Conservation (phyloP, 2,797 vertebrate genomes). For the Gallinago stenura region DNA sequence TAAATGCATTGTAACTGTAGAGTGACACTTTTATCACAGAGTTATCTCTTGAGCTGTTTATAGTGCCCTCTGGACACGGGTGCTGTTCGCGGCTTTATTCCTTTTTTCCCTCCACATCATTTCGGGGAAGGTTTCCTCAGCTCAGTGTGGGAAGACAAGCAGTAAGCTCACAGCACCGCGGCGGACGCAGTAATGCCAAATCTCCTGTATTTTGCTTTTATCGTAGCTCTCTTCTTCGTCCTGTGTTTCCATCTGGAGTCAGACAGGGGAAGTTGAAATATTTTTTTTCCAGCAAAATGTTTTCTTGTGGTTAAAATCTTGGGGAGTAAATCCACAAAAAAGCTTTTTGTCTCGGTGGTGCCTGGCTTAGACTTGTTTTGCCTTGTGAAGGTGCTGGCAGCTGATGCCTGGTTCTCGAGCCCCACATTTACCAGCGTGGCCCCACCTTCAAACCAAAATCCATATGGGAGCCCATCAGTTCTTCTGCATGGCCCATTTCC, state of each 20-base stretch:
- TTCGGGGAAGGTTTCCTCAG: not conserved
- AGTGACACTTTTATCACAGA: not conserved
- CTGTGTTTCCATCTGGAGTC: not conserved
- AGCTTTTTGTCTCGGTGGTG: not conserved
- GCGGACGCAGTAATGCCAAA: accelerated
- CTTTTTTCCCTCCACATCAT: not conserved
- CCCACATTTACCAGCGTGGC: not conserved
- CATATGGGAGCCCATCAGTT: accelerated
- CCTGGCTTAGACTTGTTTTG: not conserved
- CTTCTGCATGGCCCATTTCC: not conserved
- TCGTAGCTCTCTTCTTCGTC: not conserved
- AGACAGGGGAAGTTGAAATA: not conserved
- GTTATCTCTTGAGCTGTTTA: not conserved
- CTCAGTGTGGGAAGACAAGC: not conserved
- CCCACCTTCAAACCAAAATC: not conserved
- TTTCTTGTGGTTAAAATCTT: not conserved
- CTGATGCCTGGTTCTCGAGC: not conserved
- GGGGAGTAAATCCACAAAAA: not conserved
- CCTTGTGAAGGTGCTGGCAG: not conserved
- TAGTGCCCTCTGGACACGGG: not conserved
- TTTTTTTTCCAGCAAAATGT: not conserved
- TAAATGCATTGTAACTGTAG: not conserved
- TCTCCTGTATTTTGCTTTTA: not conserved
- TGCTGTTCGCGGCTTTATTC: not conserved
- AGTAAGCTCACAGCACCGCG: not conserved